Conservation (phyloP, 2,888 invertebrate species). For the Pseudococcus jackbeardsleyi region DNA sequence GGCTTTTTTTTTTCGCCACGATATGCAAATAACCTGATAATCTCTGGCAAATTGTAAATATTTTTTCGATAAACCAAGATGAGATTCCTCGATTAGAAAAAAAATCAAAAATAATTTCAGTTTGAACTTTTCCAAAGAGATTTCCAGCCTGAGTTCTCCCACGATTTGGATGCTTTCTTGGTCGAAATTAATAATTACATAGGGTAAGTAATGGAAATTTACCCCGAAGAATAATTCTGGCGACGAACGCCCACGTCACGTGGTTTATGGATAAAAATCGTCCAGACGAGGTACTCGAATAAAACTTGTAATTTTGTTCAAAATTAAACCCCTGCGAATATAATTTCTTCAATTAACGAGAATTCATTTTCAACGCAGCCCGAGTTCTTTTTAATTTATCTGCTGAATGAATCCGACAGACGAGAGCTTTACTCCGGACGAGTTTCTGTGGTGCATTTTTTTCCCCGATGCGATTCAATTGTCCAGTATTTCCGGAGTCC, state of each 20-base stretch:
- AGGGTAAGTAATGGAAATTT: not conserved
- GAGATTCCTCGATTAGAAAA: not conserved
- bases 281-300: not conserved
- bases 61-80: not conserved
- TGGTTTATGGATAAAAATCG: not conserved
- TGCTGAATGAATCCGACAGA: not conserved
- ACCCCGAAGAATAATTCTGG: not conserved
- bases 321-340: not conserved
- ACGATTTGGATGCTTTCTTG: not conserved
- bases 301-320: not conserved
- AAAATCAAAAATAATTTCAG: not conserved
- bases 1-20: not conserved
- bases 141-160: not conserved
- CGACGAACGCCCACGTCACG: not conserved
- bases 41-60: not conserved
- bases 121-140: not conserved
- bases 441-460: not conserved
- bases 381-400: not conserved
- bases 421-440: not conserved
- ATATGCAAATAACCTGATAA: not conserved
- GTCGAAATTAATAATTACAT: not conserved
- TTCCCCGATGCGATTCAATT: not conserved
- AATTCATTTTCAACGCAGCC: not conserved
- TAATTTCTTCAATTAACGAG: not conserved
- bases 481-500: slow-evolving; percentile 46